Evolutionary conservation across 2,113 vertebrate genomes (phyloP).

Genomic region (Abramis brama): DNA sequence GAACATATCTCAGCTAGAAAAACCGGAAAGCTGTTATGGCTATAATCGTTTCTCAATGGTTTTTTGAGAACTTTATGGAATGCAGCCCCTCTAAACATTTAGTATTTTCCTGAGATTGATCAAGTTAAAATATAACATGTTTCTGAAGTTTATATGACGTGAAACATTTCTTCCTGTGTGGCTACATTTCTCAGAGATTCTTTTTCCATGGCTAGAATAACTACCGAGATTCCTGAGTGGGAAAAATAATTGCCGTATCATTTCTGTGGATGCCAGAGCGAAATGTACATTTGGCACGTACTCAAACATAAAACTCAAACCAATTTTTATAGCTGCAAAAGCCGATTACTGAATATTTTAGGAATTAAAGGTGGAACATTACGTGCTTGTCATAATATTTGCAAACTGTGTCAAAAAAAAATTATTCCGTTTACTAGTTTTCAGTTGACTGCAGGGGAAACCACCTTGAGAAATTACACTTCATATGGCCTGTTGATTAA

Average conservation of each 20-base stretch:
- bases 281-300: slow-evolving; percentile 57
- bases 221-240: slow-evolving; percentile 43
- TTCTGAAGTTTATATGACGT: slow-evolving; percentile 43
- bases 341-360: slow-evolving; percentile 59
- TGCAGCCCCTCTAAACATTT: slow-evolving; percentile 46
- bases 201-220: slow-evolving; percentile 42
- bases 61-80: slow-evolving; percentile 31
- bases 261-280: slow-evolving; percentile 30
- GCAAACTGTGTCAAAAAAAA: slow-evolving; percentile 58
- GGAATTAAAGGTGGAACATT: slow-evolving; percentile 65
- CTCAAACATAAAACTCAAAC: slow-evolving; percentile 62
- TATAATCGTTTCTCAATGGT: slow-evolving; percentile 35
- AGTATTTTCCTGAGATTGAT: slow-evolving; percentile 30
- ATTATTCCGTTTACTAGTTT: slow-evolving; percentile 22
- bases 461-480: slow-evolving; percentile 42
- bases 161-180: slow-evolving; percentile 43
- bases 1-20: slow-evolving; percentile 34
- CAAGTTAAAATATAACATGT: slow-evolving; percentile 43
- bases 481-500: slow-evolving; percentile 28
- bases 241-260: slow-evolving; percentile 51
- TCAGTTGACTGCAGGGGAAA: slow-evolving; percentile 39
- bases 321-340: slow-evolving; percentile 57
- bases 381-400: slow-evolving; percentile 72
- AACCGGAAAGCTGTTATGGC: slow-evolving; percentile 18
- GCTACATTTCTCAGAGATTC: slow-evolving; percentile 53